Base-by-base conservation (phyloP, 2,113 vertebrate species). In the Hippocampus barbouri region DNA sequence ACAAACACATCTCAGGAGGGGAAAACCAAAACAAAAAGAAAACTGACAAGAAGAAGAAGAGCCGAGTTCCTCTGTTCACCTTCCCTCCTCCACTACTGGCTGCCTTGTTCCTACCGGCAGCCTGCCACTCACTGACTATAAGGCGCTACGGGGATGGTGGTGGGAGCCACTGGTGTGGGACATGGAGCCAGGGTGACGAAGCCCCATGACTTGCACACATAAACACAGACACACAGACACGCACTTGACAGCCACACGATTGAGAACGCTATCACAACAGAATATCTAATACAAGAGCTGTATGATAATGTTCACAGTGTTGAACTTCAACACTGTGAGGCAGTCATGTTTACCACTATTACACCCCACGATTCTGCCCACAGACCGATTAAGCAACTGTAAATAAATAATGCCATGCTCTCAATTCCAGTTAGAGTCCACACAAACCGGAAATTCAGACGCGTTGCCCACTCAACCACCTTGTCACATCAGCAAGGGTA, bases 21-120 rank as follows among this genome's bases (percentile, higher is more conserved):
- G 21, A 6, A 43, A 45, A 43, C 21, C 20, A 63, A 64, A n/a
- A 95, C 5, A 96, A 75, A 96, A 92, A 90, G 83, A 91, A 89
- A 91, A 90, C 91, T 89, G 91, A 93, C 90, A 90, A 92, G 88
- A 93, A 91, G 89, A 93, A 91, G 88, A 93, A 66, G 68, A 69
- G 93, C 92, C 92, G 86, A 89, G 87, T 92, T 92, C 91, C 91
- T 93, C 90, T 95, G 94, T 95, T 94, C 89, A 91, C 94, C 94
- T 95, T 95, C 95, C 94, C 94, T 95, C 96, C 94, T 94, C 95
- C 95, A 96, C 94, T 96, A 95, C 95, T 94, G 94, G 95, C 94
- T 91, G 90, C 88, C 90, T 90, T 91, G 88, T 90, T 93, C 91
- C 91, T 90, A 91, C 87, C 91, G 91, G 91, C 91, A 91, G 91